Percentiles rank a stretch among this genome's conserved stretches.
phyloP scores from a whole-genome alignment of 2,797 vertebrate genomes.

The Remorina albescens region DNA sequence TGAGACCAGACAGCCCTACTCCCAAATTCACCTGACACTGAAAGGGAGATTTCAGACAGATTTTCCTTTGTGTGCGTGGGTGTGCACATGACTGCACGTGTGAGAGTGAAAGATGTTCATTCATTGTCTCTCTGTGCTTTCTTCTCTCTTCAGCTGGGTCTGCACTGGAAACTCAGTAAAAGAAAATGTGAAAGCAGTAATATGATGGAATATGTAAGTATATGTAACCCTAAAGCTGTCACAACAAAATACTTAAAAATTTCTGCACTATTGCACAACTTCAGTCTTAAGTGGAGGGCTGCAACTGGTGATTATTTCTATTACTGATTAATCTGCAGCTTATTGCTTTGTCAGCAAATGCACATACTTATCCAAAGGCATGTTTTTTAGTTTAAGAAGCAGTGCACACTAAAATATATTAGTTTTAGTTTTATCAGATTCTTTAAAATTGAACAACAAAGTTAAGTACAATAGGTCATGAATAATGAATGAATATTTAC shows the following conservation, averaged over 20 bases:
- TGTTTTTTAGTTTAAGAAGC: too few relatives aligned
- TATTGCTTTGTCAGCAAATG: neutral
- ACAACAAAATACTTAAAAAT: neutral
- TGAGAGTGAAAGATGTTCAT: slow-evolving; percentile 28
- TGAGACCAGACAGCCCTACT: slow-evolving; percentile 77
- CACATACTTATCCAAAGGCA: too few relatives aligned
- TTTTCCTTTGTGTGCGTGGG: slow-evolving; percentile 60
- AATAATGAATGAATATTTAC: neutral
- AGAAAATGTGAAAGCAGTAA: slow-evolving; percentile 99
- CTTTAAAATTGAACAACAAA: neutral
- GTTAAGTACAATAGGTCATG: neutral
- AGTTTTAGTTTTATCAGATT: neutral
- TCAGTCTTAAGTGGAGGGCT: neutral
- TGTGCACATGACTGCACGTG: slow-evolving; percentile 38
- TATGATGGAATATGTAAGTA: slow-evolving; percentile 99
- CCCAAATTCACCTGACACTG: slow-evolving; percentile 67
- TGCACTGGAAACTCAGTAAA: slow-evolving; percentile 99
- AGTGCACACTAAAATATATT: too few relatives aligned
- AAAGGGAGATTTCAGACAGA: slow-evolving; percentile 76
- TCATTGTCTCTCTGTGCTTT: slow-evolving; percentile 61
- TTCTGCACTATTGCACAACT: neutral
- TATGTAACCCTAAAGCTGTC: too few relatives aligned
- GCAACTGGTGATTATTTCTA: neutral
- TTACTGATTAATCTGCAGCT: neutral
- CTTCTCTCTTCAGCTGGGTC: slow-evolving; percentile 90